These are phyloP conservation scores for Gambusia yucatana DNA, from an alignment of 2,797 vertebrate genomes.

Conservation along the genomic window DNA sequence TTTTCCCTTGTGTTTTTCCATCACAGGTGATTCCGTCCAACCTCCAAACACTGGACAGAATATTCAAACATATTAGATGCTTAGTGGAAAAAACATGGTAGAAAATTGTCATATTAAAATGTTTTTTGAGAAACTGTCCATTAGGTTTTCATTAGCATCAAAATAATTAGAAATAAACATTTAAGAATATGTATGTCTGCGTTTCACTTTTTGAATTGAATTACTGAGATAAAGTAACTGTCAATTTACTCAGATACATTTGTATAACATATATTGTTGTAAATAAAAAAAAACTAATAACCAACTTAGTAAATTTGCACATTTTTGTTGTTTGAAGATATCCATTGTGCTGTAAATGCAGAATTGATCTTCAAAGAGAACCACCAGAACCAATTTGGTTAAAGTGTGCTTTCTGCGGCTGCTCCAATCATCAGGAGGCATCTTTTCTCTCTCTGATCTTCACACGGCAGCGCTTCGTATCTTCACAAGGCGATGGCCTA, in stretches of 20 bases:
- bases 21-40: not conserved
- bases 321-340: slow-evolving; percentile 11
- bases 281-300: not conserved
- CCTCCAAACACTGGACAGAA: not conserved
- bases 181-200: not conserved
- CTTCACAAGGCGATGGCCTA: slow-evolving; percentile 83
- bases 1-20: not conserved
- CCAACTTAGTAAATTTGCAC: not conserved
- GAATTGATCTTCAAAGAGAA: slow-evolving; percentile 62
- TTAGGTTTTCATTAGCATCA: not conserved
- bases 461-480: slow-evolving; percentile 74
- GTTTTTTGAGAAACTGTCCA: too few relatives aligned
- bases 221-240: not conserved
- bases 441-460: slow-evolving; percentile 76
- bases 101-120: not conserved
- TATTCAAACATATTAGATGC: not conserved
- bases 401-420: slow-evolving; percentile 62
- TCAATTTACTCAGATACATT: not conserved
- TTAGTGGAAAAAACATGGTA: not conserved
- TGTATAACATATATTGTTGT: not conserved
- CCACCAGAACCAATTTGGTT: slow-evolving; percentile 80
- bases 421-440: slow-evolving; percentile 67
- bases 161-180: not conserved
- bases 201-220: not conserved
- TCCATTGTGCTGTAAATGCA: slow-evolving; percentile 32